Conservation (phyloP, 2,113 vertebrate genomes). For the Cairina moschata region DNA sequence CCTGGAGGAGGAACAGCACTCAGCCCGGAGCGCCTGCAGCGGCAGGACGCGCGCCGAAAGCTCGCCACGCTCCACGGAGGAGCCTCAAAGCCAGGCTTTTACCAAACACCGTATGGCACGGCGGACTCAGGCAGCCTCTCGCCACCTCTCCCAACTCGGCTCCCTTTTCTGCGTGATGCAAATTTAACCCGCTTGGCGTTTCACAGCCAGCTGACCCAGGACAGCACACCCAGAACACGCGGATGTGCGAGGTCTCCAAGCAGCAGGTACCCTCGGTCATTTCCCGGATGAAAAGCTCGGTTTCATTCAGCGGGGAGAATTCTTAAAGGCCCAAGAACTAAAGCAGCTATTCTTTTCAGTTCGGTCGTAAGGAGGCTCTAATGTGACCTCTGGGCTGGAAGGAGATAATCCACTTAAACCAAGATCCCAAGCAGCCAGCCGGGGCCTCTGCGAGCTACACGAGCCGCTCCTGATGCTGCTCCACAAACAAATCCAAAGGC, state of each 20-base stretch:
- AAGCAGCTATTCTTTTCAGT: conserved; percentile 27
- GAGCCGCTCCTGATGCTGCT: not conserved
- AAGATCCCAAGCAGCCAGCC: conserved; percentile 10
- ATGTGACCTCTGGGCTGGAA: not conserved
- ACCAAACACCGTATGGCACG: not conserved
- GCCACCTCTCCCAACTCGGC: not conserved
- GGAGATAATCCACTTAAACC: conserved; percentile 39
- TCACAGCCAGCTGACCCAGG: not conserved
- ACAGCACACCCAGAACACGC: not conserved
- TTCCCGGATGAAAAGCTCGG: not conserved
- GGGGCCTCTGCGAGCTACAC: not conserved
- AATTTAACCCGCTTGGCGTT: not conserved
- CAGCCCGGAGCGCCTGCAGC: not conserved
- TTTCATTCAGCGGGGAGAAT: not conserved
- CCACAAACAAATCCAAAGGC: not conserved
- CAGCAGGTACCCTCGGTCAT: not conserved
- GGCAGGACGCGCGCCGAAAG: not conserved
- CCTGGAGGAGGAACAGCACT: not conserved
- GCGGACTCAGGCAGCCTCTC: not conserved
- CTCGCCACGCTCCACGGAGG: not conserved
- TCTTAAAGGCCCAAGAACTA: conserved; percentile 7
- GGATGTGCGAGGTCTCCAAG: not conserved
- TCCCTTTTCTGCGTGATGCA: not conserved
- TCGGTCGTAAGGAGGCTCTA: conserved; percentile 5
- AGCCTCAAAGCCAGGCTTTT: not conserved